A percentile compares a stretch with the other conserved stretches of the same genome.
Conservation (phyloP, 2,113 vertebrate genomes). For the Caretta caretta region DNA sequence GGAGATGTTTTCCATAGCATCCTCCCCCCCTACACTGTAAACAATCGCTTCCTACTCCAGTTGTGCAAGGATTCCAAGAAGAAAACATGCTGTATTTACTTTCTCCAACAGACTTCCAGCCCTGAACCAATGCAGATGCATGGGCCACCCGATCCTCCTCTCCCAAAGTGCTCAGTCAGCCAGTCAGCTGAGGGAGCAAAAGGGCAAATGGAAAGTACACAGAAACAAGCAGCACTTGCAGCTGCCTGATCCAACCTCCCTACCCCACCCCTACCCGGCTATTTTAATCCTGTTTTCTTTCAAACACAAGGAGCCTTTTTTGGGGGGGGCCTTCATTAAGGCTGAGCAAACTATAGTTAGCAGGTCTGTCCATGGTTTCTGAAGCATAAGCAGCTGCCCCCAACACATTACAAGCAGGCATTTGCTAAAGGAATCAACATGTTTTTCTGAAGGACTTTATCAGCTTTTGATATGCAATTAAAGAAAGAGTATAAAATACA, state of each 20-base stretch:
- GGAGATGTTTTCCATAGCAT: conserved; percentile 24
- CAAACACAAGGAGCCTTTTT: conserved; percentile 10
- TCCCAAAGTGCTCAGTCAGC: conserved; percentile 27
- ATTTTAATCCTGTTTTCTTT: conserved; percentile 73
- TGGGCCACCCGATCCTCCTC: conserved; percentile 12
- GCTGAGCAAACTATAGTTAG: background rate
- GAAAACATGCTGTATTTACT: conserved; percentile 64
- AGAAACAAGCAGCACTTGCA: conserved; percentile 51
- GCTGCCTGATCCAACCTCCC: background rate
- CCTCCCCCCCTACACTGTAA: conserved; percentile 34
- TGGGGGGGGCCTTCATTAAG: background rate
- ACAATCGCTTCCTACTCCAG: conserved; percentile 60
- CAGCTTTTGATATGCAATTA: fast-evolving
- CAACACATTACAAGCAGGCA: background rate
- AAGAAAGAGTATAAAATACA: background rate
- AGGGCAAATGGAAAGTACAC: conserved; percentile 63
- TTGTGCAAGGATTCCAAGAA: conserved; percentile 48
- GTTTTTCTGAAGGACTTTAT: background rate
- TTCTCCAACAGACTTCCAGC: conserved; percentile 53
- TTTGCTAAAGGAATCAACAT: background rate
- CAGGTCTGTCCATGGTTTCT: background rate
- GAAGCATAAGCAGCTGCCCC: background rate
- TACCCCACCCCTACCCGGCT: conserved; percentile 19
- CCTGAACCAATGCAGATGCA: conserved; percentile 31
- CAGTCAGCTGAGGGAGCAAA: conserved; percentile 71